These are phyloP conservation scores for Poeciliopsis presidionis DNA, from an alignment of 2,797 vertebrate species.

Conservation along the genomic window DNA sequence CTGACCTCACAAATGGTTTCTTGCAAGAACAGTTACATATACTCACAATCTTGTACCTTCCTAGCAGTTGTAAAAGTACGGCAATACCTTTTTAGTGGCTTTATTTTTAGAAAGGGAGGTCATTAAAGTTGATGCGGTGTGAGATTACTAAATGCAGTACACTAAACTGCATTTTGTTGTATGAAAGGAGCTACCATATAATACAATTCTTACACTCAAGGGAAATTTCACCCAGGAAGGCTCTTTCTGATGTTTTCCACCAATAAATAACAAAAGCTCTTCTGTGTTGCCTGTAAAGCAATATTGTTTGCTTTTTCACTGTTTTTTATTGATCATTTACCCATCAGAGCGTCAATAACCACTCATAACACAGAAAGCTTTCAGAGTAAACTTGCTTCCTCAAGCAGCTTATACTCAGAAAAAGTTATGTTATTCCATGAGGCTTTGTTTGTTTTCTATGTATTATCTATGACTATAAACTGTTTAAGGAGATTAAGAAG, in stretches of 20 bases:
- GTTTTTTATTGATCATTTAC: constrained; percentile 55
- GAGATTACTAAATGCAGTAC: too few species aligned
- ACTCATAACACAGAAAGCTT: constrained; percentile 57
- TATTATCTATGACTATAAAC: neutral
- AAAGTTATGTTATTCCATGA: neutral
- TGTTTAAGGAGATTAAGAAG: neutral
- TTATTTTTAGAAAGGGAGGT: neutral
- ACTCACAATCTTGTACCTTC: neutral
- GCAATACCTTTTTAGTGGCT: neutral
- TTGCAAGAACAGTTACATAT: neutral
- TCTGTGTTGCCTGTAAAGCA: neutral
- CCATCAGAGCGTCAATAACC: constrained; percentile 49
- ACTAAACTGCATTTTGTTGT: neutral
- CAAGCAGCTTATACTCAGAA: constrained; percentile 17
- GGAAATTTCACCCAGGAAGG: neutral
- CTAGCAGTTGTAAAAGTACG: neutral
- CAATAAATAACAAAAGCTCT: neutral
- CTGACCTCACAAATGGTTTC: neutral
- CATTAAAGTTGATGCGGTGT: neutral
- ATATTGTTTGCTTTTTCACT: constrained; percentile 24
- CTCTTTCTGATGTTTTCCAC: neutral
- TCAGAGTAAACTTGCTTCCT: constrained; percentile 36
- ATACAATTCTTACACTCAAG: neutral
- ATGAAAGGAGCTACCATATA: constrained; percentile 1
- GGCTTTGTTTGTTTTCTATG: neutral